These are phyloP conservation scores for Oceanodroma tethys DNA, from an alignment of 2,113 vertebrate species.

Conservation along the genomic window DNA sequence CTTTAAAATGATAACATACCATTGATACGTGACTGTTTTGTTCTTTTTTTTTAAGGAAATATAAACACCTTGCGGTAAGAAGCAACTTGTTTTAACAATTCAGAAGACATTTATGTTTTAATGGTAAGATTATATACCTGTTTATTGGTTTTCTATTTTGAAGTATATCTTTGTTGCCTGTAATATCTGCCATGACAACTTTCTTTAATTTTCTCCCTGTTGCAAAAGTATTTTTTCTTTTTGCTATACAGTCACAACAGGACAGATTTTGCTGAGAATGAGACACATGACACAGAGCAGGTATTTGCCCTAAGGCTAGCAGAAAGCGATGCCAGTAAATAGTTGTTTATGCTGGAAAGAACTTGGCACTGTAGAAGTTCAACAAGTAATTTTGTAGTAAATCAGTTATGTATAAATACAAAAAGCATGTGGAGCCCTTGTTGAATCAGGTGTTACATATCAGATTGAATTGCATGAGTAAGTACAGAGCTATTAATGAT, in stretches of 20 bases:
- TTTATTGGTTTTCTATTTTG: background rate
- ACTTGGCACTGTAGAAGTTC: background rate
- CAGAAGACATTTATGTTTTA: conserved; percentile 15
- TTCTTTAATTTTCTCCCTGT: background rate
- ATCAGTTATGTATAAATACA: background rate
- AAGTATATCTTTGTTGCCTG: background rate
- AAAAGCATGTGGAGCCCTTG: background rate
- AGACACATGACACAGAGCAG: background rate
- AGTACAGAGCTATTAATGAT: background rate
- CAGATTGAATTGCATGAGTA: background rate
- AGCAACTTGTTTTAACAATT: background rate
- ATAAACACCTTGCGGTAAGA: background rate
- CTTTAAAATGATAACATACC: background rate
- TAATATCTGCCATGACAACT: background rate
- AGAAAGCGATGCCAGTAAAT: background rate
- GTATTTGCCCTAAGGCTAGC: background rate
- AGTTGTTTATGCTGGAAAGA: background rate
- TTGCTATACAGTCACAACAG: background rate
- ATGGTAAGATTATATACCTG: conserved; percentile 42
- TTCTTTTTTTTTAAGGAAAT: background rate
- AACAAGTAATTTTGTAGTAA: background rate
- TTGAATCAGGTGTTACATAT: background rate
- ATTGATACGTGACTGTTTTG: background rate
- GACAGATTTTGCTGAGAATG: background rate
- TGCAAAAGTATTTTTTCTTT: background rate